A percentile compares a stretch with the other conserved stretches of the same genome.
phyloP scores from a whole-genome alignment of 2,797 vertebrate species.

The Echiichthys vipera region DNA sequence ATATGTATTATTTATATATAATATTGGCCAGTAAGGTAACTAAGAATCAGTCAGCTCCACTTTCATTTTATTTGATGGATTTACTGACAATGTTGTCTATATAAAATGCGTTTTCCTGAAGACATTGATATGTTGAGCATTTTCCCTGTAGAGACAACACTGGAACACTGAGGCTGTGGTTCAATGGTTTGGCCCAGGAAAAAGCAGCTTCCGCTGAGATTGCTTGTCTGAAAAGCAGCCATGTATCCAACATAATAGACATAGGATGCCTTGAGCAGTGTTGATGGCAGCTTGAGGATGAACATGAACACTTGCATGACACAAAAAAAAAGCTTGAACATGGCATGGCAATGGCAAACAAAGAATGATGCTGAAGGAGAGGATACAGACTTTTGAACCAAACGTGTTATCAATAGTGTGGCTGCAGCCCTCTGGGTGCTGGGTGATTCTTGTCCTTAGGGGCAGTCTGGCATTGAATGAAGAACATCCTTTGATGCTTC shows the following conservation, averaged over 20 bases:
- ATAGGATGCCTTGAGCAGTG: conserved; percentile 37
- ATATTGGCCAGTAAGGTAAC: neutral
- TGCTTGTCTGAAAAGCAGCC: conserved; percentile 51
- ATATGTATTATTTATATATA: no score
- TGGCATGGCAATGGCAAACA: conserved; percentile 26
- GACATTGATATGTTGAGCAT: conserved; percentile 12
- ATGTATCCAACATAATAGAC: conserved; percentile 48
- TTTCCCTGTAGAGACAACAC: conserved; percentile 22
- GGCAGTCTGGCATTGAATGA: conserved; percentile 50
- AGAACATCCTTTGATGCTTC: conserved; percentile 43
- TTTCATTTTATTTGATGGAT: conserved; percentile 7
- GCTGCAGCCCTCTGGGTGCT: conserved; percentile 9
- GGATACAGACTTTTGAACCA: conserved; percentile 22
- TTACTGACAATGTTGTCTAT: neutral
- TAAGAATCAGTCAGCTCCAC: neutral
- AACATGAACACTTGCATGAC: conserved; percentile 30
- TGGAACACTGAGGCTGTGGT: conserved; percentile 37
- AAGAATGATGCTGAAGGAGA: conserved; percentile 25
- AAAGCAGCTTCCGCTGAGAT: conserved; percentile 40
- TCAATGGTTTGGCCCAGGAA: conserved; percentile 37
- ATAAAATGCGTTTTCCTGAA: conserved; percentile 3
- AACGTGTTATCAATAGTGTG: conserved; percentile 32
- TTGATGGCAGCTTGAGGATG: conserved; percentile 42
- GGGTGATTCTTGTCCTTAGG: conserved; percentile 27
- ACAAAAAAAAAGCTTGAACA: conserved; percentile 29